Evolutionary conservation across 1,140 invertebrate genomes (phyloP), one percentile per base, ranked within the genome.

Genomic region (Drosophila obscura): DNA sequence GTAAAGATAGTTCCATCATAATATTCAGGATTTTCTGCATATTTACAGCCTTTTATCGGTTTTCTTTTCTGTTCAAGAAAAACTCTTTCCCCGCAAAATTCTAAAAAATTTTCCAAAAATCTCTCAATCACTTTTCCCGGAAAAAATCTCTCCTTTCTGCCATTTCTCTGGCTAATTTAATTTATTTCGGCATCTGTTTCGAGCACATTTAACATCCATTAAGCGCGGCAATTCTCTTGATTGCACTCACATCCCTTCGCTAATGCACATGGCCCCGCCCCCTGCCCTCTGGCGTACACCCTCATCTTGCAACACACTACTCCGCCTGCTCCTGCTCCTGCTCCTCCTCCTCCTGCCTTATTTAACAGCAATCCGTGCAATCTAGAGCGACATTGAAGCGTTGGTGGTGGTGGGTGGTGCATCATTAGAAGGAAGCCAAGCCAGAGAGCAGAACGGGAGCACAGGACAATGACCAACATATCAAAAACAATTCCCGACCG

Each of bases 181-280:
- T 90, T 81, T 84, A 90, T 84, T 88, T 84, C 56, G 69, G 83
- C 87, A 90, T 90, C 83, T 90, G 88, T 73, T 90, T 83, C 79
- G 59, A 87, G 77, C 71, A 81, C 80, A 90, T 87, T 87, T 78
- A 90, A 87, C 82, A 83, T 83, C 87, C 88, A 90, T 90, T 90
- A 90, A 73, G 68, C 69, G 45, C 69, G 69, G 82, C 88, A 84
- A 90, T 90, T 90, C 72, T 80, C 65, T 84, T 90, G 83, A 90
- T 90, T 90, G 87, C 87, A 75, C 63, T 63, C 67, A 56, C 73
- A 69, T 76, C 68, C 72, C 62, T 49, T 60, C 31, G 43, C 57
- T 75, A 68, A 58, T 50, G 65, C 62, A 59, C 13, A 22, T 11
- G 13, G 41, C 39, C 31, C 41, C 28, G 44, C 16, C 43, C 13